These are phyloP conservation scores for Amphilophus citrinellus DNA, from an alignment of 2,113 vertebrate genomes.

Conservation along the genomic window DNA sequence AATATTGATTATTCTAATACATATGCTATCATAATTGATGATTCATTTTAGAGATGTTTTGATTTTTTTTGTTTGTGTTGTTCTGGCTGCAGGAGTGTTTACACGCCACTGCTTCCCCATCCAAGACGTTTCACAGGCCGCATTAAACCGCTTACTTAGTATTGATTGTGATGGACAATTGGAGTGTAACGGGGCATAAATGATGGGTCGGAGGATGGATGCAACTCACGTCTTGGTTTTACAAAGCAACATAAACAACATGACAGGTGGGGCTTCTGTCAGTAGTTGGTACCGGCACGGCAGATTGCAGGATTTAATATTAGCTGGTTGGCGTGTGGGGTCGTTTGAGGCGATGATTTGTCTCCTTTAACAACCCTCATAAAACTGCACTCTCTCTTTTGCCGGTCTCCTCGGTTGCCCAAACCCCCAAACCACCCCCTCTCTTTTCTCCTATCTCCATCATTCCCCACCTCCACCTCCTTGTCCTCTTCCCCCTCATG, in stretches of 20 bases:
- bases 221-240: constrained; percentile 63
- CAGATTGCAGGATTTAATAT: constrained; percentile 71
- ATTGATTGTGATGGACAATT: constrained; percentile 70
- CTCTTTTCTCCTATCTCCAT: background rate
- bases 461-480: constrained; percentile 6
- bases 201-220: constrained; percentile 66
- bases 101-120: background rate
- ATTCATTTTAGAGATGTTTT: background rate
- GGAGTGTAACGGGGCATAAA: constrained; percentile 61
- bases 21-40: background rate
- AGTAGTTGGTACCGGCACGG: constrained; percentile 37
- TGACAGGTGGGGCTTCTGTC: constrained; percentile 63
- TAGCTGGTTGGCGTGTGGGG: constrained; percentile 52
- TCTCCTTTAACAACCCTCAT: constrained; percentile 74
- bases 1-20: background rate
- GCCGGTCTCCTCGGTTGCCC: constrained; percentile 36
- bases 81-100: background rate
- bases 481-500: background rate
- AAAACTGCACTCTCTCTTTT: constrained; percentile 58
- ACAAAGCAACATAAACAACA: constrained; percentile 71
- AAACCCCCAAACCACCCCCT: constrained; percentile 16
- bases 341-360: constrained; percentile 73
- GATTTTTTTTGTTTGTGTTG: background rate
- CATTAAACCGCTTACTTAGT: constrained; percentile 43
- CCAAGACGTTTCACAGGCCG: constrained; percentile 7